Evolutionary conservation across 1,140 invertebrate genomes (phyloP).

Genomic region (Platyscapa corneri): DNA sequence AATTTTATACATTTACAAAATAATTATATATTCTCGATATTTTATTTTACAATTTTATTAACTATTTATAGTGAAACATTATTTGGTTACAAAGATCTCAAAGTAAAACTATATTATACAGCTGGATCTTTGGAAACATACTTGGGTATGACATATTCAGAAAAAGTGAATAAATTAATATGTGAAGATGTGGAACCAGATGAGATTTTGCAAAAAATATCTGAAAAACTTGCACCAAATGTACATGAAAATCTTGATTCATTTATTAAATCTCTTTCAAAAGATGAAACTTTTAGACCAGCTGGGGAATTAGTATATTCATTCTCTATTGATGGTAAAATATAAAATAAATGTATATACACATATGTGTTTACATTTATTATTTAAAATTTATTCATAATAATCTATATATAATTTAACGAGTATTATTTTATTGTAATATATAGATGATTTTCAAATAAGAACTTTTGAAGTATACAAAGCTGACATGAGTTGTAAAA

Average conservation of each 20-base stretch:
- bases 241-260: conserved; percentile 81
- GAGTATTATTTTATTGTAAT: conserved; percentile 35
- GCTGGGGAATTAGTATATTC: conserved; percentile 81
- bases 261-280: conserved; percentile 80
- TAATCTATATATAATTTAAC: too few relatives aligned
- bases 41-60: conserved; percentile 47
- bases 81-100: conserved; percentile 92
- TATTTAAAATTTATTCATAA: too few relatives aligned
- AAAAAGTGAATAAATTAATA: conserved; percentile 76
- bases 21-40: neutral
- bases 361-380: too few relatives aligned
- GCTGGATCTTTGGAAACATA: conserved; percentile 87
- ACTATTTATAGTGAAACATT: conserved; percentile 85
- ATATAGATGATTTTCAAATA: conserved; percentile 72
- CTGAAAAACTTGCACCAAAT: conserved; percentile 77
- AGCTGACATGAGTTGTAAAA: conserved; percentile 80
- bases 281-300: conserved; percentile 84
- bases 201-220: conserved; percentile 83
- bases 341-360: conserved; percentile 4
- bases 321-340: conserved; percentile 71
- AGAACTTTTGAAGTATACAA: conserved; percentile 88
- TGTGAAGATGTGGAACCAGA: conserved; percentile 83
- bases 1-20: conserved; percentile 17
- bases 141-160: conserved; percentile 78
- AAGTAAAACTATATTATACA: conserved; percentile 87